Evolutionary conservation across 35 echinoderm and acorn worm species (phyloP), one percentile per base, ranked within the genome.

Genomic region (Lytechinus variegatus): DNA sequence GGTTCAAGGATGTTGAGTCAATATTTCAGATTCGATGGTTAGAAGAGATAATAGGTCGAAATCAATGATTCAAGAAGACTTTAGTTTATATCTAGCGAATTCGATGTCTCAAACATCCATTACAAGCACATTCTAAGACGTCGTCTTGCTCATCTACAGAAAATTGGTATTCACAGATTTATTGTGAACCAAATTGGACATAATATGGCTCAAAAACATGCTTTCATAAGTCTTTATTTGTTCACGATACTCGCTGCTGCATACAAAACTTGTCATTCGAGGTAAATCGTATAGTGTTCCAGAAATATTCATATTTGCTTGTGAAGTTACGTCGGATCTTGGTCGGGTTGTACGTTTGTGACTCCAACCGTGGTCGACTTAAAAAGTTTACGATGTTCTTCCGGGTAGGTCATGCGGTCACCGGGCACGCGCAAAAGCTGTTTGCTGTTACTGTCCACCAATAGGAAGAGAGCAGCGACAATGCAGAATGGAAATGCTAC

Each of bases 351-450:
- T 19, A 90, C 92, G 55, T 93, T 93, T 27, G 54, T 55, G 10
- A 57, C 94, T 54, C 61, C 55, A 28, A 92, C 91, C 52, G 14
- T 92, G 51, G 33, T 60, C 9, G 94, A 89, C 54, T 94, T 97
- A n/a, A 95, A 96, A 56, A 90, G 92, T 72, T 66, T 95, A 61
- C 95, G 61, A 89, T 97, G 95, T 27, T 97, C 97, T 86, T 97
- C 97, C 11, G 97, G 97, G 55, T 94, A 97, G 60, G 97, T 97
- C 95, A 97, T 86, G 16, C 91, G 89, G 86, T 97, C 97, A 87
- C 94, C 86, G 10, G 97, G 97, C 29, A 97, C 95, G 53, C 94
- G 95, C 29, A 97, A 54, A 51, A 96, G 94, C 61, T 90, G 95
- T 87, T 95, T 95, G 27, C 87, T 95, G 29, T 96, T 94, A 52